Percentiles rank a stretch among this genome's conserved stretches.
Conservation (phyloP, 2,113 vertebrate species). For the Elephantulus edwardii region DNA sequence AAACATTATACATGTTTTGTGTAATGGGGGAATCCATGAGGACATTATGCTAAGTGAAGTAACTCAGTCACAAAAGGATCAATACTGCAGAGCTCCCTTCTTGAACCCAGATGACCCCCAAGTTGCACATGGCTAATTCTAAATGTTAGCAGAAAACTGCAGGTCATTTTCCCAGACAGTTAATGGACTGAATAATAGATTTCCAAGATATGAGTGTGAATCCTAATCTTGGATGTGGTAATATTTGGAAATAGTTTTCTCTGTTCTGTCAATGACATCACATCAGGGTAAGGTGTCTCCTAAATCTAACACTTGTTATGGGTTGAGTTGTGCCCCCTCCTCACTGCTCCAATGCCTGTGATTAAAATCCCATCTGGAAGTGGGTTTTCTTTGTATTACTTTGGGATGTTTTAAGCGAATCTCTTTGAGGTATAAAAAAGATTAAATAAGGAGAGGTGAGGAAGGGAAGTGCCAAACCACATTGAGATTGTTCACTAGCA, state of each 20-base stretch:
- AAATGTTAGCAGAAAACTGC: not conserved
- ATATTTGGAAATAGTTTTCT: not conserved
- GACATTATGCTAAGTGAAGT: too few species aligned
- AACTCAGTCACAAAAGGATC: too few species aligned
- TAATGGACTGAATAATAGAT: not conserved
- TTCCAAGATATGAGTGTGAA: not conserved
- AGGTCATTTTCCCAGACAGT: not conserved
- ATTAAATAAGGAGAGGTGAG: not conserved
- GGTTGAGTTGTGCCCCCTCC: not conserved
- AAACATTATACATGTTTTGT: too few species aligned
- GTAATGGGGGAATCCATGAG: too few species aligned
- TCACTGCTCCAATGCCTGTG: too few species aligned
- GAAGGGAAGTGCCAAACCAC: not conserved
- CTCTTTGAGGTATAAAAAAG: not conserved
- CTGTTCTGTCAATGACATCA: not conserved
- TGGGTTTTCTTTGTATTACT: too few species aligned
- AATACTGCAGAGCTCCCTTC: too few species aligned
- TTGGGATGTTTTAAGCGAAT: not conserved
- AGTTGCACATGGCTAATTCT: too few species aligned
- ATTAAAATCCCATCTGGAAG: too few species aligned
- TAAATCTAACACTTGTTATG: not conserved
- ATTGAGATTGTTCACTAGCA: not conserved
- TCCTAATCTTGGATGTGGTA: not conserved
- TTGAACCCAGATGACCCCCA: too few species aligned
- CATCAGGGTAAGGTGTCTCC: not conserved